phyloP scores from a whole-genome alignment of 2,888 invertebrate genomes.

The Odontocolon sp. region DNA sequence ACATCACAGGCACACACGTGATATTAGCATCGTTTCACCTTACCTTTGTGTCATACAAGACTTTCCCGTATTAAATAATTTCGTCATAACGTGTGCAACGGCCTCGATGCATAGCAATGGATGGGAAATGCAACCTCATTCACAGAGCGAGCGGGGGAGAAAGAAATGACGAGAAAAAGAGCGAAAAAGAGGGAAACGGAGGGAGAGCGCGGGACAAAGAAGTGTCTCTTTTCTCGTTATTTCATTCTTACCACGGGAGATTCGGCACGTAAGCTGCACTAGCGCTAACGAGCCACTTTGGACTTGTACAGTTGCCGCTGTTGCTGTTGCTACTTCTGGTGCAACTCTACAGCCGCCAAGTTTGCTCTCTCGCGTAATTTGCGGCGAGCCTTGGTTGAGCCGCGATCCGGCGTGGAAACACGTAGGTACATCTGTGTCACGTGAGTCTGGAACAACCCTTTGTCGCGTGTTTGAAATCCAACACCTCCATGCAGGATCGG shows the following conservation, averaged over 20 bases:
- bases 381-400: constrained; percentile 39
- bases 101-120: too few relatives aligned
- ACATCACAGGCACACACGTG: too few relatives aligned
- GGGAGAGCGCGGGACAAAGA: constrained; percentile 46
- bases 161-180: neutral
- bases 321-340: constrained; percentile 42
- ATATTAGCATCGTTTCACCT: too few relatives aligned
- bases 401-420: too few relatives aligned
- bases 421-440: too few relatives aligned
- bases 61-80: too few relatives aligned
- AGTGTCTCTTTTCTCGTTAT: constrained; percentile 48
- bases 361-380: constrained; percentile 57
- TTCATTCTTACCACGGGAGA: constrained; percentile 40
- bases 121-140: too few relatives aligned
- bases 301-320: constrained; percentile 43
- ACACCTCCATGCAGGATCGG: too few relatives aligned
- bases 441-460: too few relatives aligned
- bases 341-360: constrained; percentile 50
- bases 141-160: too few relatives aligned
- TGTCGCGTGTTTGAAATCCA: too few relatives aligned
- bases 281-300: constrained; percentile 65
- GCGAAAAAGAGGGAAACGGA: neutral
- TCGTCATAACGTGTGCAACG: neutral
- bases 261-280: constrained; percentile 50
- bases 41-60: too few relatives aligned